Evolutionary conservation across 1,140 invertebrate genomes (phyloP), one percentile per base, ranked within the genome.

Genomic region (Drosophila albomicans): DNA sequence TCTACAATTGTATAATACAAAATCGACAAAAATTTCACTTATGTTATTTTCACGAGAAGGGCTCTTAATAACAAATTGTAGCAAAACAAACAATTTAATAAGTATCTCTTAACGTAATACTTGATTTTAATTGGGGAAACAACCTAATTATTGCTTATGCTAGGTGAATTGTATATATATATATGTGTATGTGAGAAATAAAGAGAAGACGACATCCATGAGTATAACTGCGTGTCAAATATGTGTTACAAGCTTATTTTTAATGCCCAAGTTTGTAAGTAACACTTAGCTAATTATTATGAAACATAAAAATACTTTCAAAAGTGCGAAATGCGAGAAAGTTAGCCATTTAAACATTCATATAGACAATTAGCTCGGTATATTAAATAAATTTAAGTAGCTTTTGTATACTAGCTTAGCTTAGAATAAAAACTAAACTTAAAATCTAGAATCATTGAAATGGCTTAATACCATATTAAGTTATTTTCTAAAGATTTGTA

Each of bases 341-440:
- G 48, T 66, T 64, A 85, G 81, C 67, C 63, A 86, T 81, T 84
- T 79, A 67, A 75, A 64, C 71, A 84, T 69, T 78, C 38, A 68
- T 68, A 68, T 5, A 71, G 15, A 64, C 45, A 76, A 11, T 54
- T 61, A 68, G 48, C 52, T 52, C 75, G 57, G 58, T 78, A 78
- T 67, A 82, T 78, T 67, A 71, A 70, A 65, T 79, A 82, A 64
- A 64, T 86, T 67, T 86, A 86, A 86, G 82, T 86, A 86, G 82
- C 82, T 86, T 86, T 86, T 86, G 82, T 86, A 86, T 76, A 86
- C 79, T 86, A 86, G 82, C 82, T 86, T 86, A 86, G 82, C 82
- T 75, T 86, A 86, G 67, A 82, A 52, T 75, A 35, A 20, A 20
- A 38, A 59, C 56, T 25, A 45, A 54, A 1, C 25, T 32, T 20